Evolutionary conservation across 2,888 invertebrate genomes (phyloP).

Genomic region (Orthonychiurus folsomi): DNA sequence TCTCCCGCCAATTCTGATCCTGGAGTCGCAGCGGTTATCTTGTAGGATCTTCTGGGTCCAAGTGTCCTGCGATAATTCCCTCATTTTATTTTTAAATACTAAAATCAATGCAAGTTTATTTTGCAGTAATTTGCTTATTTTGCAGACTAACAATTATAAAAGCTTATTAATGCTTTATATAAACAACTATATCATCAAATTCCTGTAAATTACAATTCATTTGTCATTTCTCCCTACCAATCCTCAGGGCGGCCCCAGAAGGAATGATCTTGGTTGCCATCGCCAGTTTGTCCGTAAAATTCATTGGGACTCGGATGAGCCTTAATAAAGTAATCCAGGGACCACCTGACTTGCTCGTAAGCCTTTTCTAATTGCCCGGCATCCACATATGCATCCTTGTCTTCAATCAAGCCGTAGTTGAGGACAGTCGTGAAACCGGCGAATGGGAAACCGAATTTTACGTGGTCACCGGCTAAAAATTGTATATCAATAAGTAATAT

Average conservation of each 20-base stretch:
- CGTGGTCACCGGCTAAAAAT: slow-evolving; percentile 50
- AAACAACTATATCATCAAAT: too few species aligned
- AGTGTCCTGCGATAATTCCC: too few species aligned
- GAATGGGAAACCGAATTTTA: slow-evolving; percentile 53
- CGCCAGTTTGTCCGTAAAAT: slow-evolving; percentile 53
- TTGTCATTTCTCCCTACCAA: too few species aligned
- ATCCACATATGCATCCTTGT: slow-evolving; percentile 47
- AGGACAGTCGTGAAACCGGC: slow-evolving; percentile 51
- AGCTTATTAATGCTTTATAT: too few species aligned
- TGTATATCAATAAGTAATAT: too few species aligned
- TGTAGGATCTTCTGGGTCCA: slow-evolving; percentile 52
- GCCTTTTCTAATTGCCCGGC: slow-evolving; percentile 48
- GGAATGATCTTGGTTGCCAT: slow-evolving; percentile 51
- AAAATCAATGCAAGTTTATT: too few species aligned
- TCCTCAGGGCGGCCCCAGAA: slow-evolving; percentile 56
- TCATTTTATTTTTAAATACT: too few species aligned
- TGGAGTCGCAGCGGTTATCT: slow-evolving; percentile 51
- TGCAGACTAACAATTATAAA: too few species aligned
- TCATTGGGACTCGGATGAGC: slow-evolving; percentile 45
- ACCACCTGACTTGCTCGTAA: slow-evolving; percentile 51
- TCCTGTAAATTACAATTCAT: too few species aligned
- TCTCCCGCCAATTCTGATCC: slow-evolving; percentile 55
- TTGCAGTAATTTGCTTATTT: too few species aligned
- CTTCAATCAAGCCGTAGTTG: slow-evolving; percentile 51
- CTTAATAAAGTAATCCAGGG: slow-evolving; percentile 54